Evolutionary conservation across 1,140 invertebrate genomes (phyloP), one percentile per base, ranked within the genome.

Genomic region (Chironomus striatipennis): DNA sequence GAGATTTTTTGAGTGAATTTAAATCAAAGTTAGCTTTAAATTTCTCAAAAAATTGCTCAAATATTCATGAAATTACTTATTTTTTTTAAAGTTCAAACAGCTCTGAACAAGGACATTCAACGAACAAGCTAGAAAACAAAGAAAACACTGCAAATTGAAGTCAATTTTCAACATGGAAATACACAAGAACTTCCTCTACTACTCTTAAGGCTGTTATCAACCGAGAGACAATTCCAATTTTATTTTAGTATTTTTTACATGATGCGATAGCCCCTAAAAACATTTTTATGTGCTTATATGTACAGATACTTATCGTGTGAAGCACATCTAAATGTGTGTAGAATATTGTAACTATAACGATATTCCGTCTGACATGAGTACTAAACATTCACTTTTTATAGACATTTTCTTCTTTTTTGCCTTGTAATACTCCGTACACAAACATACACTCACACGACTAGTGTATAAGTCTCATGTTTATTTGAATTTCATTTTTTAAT

Each of bases 231-330:
- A 57, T 57, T 57, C n/a, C 47, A 57, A 57, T 57, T 57, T 57
- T 57, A 57, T 57, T 57, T 57, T 57, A n/a, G n/a, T 57, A n/a
- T 57, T 47, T 57, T 57, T n/a, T 57, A 10, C 47, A 57, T 57
- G 47, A n/a, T 57, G 5, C n/a, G 47, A 57, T 57, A 57, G 47
- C 47, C 47, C 12, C 12, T n/a, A 47, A 47, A 57, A 57, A 57
- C 12, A 15, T 57, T 57, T n/a, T n/a, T n/a, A 15, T n/a, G n/a
- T n/a, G 15, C 47, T 57, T 57, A 57, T 57, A 12, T 12, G 12
- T n/a, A 34, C 24, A 34, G 1, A 34, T 34, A 34, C 24, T 34
- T 34, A 34, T 34, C 24, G 4, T n/a, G 47, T n/a, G 47, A 34
- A 57, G 47, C 47, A 57, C 12, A 57, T 57, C 47, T 57, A 57